Percentiles rank a stretch among this genome's conserved stretches.
Conservation (phyloP, 2,113 vertebrate species). For the Tragelaphus buxtoni region DNA sequence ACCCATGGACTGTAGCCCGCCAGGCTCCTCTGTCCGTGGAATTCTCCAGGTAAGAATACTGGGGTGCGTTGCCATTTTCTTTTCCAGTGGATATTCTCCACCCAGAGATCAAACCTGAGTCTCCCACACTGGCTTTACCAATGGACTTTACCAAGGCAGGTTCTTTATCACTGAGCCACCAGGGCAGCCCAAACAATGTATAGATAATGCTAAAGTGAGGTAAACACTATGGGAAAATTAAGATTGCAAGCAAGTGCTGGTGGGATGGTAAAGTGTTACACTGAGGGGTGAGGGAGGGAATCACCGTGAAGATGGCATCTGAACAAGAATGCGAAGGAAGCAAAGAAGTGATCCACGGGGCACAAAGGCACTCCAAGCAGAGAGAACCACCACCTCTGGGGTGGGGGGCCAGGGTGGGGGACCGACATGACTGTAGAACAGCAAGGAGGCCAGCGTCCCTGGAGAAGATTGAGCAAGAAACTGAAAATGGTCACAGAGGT, state of each 20-base stretch:
- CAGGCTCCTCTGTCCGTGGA: background rate
- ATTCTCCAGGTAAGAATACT: background rate
- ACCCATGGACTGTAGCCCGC: background rate
- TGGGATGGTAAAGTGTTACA: background rate
- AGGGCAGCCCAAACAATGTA: background rate
- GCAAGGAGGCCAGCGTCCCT: background rate
- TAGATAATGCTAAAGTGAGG: background rate
- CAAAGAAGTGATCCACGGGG: too few relatives aligned
- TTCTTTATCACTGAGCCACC: background rate
- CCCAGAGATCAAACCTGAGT: background rate
- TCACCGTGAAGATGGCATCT: background rate
- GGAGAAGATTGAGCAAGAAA: background rate
- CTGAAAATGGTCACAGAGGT: background rate
- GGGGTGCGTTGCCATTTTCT: background rate
- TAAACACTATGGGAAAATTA: background rate
- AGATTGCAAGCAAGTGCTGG: background rate
- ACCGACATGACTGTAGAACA: background rate
- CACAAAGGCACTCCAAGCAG: background rate
- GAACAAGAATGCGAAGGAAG: background rate
- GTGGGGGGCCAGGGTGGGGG: accelerated
- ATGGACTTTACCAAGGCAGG: background rate
- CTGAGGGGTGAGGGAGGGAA: background rate
- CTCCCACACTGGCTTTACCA: background rate
- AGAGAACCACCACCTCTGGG: background rate
- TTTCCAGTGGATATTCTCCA: background rate